phyloP scores from a whole-genome alignment of 2,888 invertebrate species.

The Kuschelorhynchus macadamiae region DNA sequence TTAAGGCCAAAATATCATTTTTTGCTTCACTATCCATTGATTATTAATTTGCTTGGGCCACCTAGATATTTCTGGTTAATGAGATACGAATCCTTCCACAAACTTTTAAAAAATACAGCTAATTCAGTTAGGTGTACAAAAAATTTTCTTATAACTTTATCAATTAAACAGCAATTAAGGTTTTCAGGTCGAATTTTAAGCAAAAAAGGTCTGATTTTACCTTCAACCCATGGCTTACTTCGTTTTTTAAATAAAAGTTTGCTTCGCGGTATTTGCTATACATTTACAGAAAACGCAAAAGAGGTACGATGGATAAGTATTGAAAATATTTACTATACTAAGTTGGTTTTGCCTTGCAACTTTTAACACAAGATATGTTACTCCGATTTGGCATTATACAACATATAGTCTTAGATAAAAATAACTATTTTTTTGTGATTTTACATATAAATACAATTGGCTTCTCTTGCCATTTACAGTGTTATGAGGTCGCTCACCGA shows the following conservation, averaged over 20 bases:
- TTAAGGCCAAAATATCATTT: conserved; percentile 6
- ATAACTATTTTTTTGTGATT: not conserved
- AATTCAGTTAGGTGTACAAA: conserved; percentile 14
- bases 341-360: not conserved
- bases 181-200: conserved; percentile 18
- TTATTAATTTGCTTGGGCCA: not conserved
- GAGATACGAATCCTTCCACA: conserved; percentile 38
- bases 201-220: conserved; percentile 1
- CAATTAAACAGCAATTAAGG: conserved; percentile 28
- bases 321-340: not conserved
- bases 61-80: conserved; percentile 35
- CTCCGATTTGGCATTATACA: conserved; percentile 6
- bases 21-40: conserved; percentile 3
- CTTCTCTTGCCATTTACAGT: conserved; percentile 7
- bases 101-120: conserved; percentile 25
- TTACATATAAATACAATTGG: conserved; percentile 1
- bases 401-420: too few relatives aligned
- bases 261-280: not conserved
- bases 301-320: not conserved
- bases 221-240: not conserved
- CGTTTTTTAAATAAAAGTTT: not conserved
- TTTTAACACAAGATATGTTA: not conserved
- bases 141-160: conserved; percentile 26
- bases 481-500: not conserved
- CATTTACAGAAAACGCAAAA: not conserved